phyloP scores from a whole-genome alignment of 2,797 vertebrate species.

The Gymnopithys bicolor region DNA sequence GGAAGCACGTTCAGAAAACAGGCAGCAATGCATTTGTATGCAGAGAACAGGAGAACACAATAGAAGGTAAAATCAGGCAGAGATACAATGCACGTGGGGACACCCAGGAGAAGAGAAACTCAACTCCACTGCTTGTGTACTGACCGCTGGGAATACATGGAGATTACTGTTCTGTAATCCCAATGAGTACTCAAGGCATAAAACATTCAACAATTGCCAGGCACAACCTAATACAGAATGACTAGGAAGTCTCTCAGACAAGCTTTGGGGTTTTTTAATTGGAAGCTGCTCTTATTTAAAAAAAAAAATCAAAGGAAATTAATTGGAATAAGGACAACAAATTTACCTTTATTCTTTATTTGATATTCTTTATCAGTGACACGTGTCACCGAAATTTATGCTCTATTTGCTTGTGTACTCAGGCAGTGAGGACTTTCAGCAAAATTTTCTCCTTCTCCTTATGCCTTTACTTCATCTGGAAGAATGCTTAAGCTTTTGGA shows the following conservation, averaged over 20 bases:
- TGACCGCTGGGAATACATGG: not conserved
- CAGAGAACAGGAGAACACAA: not conserved
- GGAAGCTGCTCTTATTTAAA: not conserved
- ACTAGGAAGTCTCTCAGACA: not conserved
- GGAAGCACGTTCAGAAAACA: not conserved
- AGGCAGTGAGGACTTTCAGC: not conserved
- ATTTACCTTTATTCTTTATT: not conserved
- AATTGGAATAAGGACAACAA: not conserved
- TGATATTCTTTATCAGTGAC: not conserved
- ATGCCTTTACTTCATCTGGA: not conserved
- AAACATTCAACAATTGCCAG: not conserved
- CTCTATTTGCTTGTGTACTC: not conserved
- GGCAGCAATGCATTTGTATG: not conserved
- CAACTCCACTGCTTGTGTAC: rapidly evolving
- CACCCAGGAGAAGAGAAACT: not conserved
- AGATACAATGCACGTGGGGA: not conserved
- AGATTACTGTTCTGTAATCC: not conserved
- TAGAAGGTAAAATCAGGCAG: not conserved
- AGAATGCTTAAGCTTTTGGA: not conserved
- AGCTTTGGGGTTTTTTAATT: not conserved
- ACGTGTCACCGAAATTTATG: not conserved
- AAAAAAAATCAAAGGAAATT: not conserved
- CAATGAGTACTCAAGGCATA: not conserved
- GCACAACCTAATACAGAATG: not conserved
- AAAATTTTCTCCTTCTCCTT: constrained; percentile 9